Conservation (phyloP, 1,140 invertebrate genomes). For the Drosophila pseudoobscura region DNA sequence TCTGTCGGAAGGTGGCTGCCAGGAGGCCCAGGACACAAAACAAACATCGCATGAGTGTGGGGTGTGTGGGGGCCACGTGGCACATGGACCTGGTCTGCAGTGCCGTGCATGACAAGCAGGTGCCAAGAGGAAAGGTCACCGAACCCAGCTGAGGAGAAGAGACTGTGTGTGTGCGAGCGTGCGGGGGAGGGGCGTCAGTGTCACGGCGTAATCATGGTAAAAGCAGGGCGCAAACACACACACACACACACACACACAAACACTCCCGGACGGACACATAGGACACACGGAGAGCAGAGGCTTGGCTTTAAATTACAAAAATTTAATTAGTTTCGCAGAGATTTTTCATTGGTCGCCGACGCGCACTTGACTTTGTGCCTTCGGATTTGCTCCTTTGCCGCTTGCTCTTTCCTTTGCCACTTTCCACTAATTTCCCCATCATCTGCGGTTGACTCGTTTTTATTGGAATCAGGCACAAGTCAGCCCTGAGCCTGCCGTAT, state of each 20-base stretch:
- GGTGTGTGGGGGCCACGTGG: neutral
- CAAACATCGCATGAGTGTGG: slow-evolving; percentile 28
- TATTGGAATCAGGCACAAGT: slow-evolving; percentile 31
- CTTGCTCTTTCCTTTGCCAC: slow-evolving; percentile 23
- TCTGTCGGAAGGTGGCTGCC: slow-evolving; percentile 43
- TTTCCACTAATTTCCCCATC: slow-evolving; percentile 60
- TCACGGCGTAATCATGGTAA: slow-evolving; percentile 63
- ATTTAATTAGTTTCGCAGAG: slow-evolving; percentile 72
- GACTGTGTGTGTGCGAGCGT: slow-evolving; percentile 5
- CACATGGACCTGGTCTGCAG: slow-evolving; percentile 33
- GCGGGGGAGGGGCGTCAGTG: slow-evolving; percentile 29
- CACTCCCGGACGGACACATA: slow-evolving; percentile 2
- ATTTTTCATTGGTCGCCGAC: slow-evolving; percentile 55
- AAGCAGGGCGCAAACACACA: slow-evolving; percentile 2
- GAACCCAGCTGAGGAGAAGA: slow-evolving; percentile 47
- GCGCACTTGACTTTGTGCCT: slow-evolving; percentile 64
- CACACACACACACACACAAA: slow-evolving; percentile 7
- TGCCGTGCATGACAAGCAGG: slow-evolving; percentile 50
- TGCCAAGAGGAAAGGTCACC: slow-evolving; percentile 67
- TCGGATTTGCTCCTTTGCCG: slow-evolving; percentile 21
- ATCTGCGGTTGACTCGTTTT: slow-evolving; percentile 50
- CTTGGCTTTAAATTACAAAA: slow-evolving; percentile 62
- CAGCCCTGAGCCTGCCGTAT: slow-evolving; percentile 37
- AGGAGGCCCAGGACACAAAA: slow-evolving; percentile 21
- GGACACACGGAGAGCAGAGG: neutral